phyloP scores from a whole-genome alignment of 1,140 invertebrate genomes.

The Drosophila parabipectinata region DNA sequence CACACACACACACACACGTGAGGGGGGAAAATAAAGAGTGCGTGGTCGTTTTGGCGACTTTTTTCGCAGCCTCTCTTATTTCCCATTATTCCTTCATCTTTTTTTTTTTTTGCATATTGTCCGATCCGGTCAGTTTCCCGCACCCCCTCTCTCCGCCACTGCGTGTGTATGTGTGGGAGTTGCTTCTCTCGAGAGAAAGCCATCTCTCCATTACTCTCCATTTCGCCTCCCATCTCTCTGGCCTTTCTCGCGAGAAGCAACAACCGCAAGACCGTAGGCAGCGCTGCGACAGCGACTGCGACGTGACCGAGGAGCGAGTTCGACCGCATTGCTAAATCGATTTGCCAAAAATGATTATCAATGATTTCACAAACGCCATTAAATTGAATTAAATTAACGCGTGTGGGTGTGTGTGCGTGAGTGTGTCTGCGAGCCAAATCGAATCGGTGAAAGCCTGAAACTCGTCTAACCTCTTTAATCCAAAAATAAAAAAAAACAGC shows the following conservation, averaged over 20 bases:
- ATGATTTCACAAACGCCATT: conserved; percentile 70
- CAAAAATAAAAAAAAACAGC: conserved; percentile 17
- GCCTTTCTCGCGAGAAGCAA: conserved; percentile 63
- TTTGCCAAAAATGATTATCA: conserved; percentile 81
- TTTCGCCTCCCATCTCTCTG: neutral
- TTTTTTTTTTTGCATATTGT: conserved; percentile 56
- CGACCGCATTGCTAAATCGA: conserved; percentile 74
- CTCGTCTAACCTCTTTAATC: neutral
- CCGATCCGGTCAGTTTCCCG: conserved; percentile 37
- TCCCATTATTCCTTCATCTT: conserved; percentile 6
- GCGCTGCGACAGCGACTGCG: neutral
- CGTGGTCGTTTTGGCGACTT: conserved; percentile 39
- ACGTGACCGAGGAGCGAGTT: conserved; percentile 12
- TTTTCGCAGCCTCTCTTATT: conserved; percentile 34
- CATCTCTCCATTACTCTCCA: neutral
- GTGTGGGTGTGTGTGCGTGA: conserved; percentile 14
- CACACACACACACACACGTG: conserved; percentile 19
- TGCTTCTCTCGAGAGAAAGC: conserved; percentile 28
- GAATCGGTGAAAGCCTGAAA: conserved; percentile 27
- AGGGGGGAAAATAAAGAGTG: conserved; percentile 8
- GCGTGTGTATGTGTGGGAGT: conserved; percentile 74
- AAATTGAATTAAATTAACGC: conserved; percentile 79
- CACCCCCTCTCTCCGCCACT: conserved; percentile 15
- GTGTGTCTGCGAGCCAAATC: conserved; percentile 36
- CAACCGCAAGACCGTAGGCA: conserved; percentile 52